A percentile compares a stretch with the other conserved stretches of the same genome.
Evolutionary conservation across 2,888 invertebrate genomes (phyloP).

Genomic region (Cosmia trapezina): DNA sequence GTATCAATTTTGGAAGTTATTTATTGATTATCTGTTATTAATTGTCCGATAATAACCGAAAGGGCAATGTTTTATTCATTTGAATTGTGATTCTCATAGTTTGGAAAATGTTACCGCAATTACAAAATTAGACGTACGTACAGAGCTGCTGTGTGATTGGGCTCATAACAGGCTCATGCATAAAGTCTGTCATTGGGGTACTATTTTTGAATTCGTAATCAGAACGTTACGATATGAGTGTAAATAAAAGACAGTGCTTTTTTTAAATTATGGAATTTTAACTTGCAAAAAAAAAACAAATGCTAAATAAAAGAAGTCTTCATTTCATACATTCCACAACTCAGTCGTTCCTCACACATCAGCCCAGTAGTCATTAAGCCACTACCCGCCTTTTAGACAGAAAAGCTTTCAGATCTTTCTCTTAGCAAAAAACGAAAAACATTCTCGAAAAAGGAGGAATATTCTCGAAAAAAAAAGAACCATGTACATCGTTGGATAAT

Average conservation of each 20-base stretch:
- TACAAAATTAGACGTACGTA: neutral
- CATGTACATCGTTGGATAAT: conserved; percentile 67
- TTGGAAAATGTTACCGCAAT: neutral
- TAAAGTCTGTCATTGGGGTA: too few relatives aligned
- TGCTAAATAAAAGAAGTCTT: conserved; percentile 19
- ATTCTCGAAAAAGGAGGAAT: conserved; percentile 40
- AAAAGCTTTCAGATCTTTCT: conserved; percentile 61
- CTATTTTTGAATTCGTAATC: too few relatives aligned
- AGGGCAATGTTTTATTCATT: neutral
- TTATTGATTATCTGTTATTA: neutral
- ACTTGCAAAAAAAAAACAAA: neutral
- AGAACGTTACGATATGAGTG: too few relatives aligned
- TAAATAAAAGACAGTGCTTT: too few relatives aligned
- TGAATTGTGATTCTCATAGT: neutral
- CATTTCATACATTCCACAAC: conserved; percentile 16
- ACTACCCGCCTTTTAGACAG: conserved; percentile 58
- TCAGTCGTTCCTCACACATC: conserved; percentile 27
- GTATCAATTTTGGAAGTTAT: neutral
- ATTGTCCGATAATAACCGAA: neutral
- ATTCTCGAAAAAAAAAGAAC: conserved; percentile 34
- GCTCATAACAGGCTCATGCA: too few relatives aligned
- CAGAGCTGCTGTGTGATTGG: neutral
- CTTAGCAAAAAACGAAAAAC: conserved; percentile 54
- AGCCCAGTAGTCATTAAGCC: conserved; percentile 59
- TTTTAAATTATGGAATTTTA: neutral